Conservation (phyloP, 2,113 vertebrate genomes). For the Peromyscus leucopus region DNA sequence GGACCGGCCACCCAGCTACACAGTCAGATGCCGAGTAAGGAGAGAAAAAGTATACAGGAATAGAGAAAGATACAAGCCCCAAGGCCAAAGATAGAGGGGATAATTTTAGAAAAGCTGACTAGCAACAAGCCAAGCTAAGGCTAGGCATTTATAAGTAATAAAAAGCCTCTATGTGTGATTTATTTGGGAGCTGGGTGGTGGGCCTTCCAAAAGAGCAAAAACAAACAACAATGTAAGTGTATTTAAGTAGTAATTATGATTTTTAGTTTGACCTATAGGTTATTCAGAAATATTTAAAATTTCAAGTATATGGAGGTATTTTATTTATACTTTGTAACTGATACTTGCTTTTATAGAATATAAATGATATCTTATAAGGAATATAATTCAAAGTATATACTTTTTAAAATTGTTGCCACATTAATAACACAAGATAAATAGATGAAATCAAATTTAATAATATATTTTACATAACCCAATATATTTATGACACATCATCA, state of each 20-base stretch:
- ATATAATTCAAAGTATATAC: background rate
- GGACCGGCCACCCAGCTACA: too few species aligned
- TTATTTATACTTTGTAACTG: background rate
- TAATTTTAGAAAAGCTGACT: too few species aligned
- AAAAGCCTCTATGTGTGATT: too few species aligned
- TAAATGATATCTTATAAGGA: background rate
- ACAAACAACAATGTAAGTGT: too few species aligned
- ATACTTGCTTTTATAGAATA: constrained; percentile 1
- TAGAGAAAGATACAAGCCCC: too few species aligned
- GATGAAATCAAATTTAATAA: background rate
- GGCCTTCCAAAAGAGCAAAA: too few species aligned
- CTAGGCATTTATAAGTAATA: too few species aligned
- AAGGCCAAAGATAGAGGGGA: too few species aligned
- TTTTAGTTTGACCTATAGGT: constrained; percentile 29
- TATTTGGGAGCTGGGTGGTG: too few species aligned
- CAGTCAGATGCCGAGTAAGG: too few species aligned
- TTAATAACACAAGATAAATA: constrained; percentile 25
- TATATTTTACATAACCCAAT: constrained; percentile 9
- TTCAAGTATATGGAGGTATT: background rate
- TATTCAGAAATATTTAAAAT: background rate
- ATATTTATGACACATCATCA: background rate
- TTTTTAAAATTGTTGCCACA: background rate
- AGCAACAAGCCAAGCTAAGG: too few species aligned
- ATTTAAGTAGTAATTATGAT: background rate
- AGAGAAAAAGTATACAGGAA: too few species aligned